Conservation (phyloP, 2,888 invertebrate genomes). For the Chirona hameri region DNA sequence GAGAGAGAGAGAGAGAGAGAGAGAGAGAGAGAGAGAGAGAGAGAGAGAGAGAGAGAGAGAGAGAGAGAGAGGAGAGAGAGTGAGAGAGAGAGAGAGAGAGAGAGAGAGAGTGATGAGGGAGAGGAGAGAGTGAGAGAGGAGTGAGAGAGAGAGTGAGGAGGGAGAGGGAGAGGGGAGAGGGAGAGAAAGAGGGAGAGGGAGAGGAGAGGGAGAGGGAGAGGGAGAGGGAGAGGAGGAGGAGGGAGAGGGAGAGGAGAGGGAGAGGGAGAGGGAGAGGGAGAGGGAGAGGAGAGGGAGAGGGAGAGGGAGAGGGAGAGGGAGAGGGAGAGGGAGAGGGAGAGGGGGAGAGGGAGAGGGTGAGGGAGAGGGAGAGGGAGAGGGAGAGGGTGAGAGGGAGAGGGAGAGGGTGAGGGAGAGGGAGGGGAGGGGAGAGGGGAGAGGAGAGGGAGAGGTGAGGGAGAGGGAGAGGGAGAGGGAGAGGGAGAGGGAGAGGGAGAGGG, state of each 20-base stretch:
- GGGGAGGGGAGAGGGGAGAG: background rate
- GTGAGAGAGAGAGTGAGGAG: background rate
- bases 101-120: background rate
- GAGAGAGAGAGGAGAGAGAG: background rate
- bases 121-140: too few species aligned
- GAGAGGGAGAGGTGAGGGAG: background rate
- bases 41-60: background rate
- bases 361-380: background rate
- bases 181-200: background rate
- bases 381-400: background rate
- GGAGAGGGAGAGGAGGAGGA: background rate
- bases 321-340: background rate
- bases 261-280: background rate
- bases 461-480: background rate
- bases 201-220: background rate
- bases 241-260: background rate
- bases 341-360: background rate
- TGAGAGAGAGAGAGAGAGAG: background rate
- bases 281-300: background rate
- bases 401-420: background rate
- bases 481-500: background rate
- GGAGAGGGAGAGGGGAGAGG: background rate
- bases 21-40: background rate
- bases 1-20: background rate
- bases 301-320: background rate